Base-by-base conservation (phyloP, 2,113 vertebrate species). In the Hemibagrus wyckioides region DNA sequence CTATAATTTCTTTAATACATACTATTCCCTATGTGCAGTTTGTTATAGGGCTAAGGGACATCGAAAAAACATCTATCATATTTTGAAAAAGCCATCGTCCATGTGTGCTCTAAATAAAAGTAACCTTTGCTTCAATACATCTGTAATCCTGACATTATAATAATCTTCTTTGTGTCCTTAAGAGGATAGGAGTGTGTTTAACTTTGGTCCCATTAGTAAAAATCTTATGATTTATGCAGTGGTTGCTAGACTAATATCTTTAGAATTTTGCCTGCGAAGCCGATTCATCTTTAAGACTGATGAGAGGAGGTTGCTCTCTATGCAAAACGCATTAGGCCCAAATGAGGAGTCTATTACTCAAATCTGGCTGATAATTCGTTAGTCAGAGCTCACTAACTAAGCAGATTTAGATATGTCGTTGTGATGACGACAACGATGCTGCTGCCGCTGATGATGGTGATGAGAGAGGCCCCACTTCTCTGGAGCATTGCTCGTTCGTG, bases 311-410 rank as follows among this genome's bases (percentile, higher is more conserved):
- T 96, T 96, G 96, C 96, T 97, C 96, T 97, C 96, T 96, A 97
- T 97, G 97, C 97, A 97, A 97, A 97, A 97, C 93, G 94, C 97
- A 97, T 98, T 97, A 97, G 96, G 96, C 96, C 96, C 96, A 97
- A 98, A 97, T 97, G 96, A 97, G 97, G 95, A 97, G 96, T 98
- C 96, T 97, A 98, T 98, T 97, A 97, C 96, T 98, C 97, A 98
- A 96, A 95, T 95, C 92, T 94, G 93, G 89, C 94, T 96, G 95
- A 97, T 97, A 95, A 97, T 97, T 96, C 93, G 96, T 97, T 97
- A 97, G 96, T 95, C 95, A 95, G 96, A 96, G 95, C 96, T 95
- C 94, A 94, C 97, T 97, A 97, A 96, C 95, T 95, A 96, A 96
- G 95, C 94, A 95, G 94, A 96, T 96, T 96, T 95, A 93, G 94